Evolutionary conservation across 2,797 vertebrate species (phyloP), one percentile per base, ranked within the genome.

Genomic region (Tapirus indicus): DNA sequence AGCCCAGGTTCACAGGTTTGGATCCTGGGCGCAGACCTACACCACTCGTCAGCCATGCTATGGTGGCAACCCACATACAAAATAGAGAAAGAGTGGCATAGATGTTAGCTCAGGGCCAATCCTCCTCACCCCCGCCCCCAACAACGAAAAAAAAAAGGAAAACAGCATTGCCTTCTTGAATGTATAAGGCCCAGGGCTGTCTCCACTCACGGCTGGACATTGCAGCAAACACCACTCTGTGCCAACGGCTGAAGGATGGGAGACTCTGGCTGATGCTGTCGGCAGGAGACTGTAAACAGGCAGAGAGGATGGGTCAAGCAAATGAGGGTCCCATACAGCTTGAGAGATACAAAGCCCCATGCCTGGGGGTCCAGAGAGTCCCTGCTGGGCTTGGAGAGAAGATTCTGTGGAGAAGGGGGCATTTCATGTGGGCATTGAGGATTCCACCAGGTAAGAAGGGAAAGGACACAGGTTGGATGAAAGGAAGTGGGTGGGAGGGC

Each of bases 141-240:
- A 38, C 38, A 38, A 38, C 38, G n/a, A 38, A 38, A 2, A 38
- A 38, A 38, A 38, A 38, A 38, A 38, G 38, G 27, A 49, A 54
- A 7, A 18, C 20, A 0, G 49, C 32, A 0, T 7, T 0, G 0
- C 8, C 29, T 29, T 56, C 56, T 1, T 16, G 20, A 41, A 21
- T 11, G 16, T 0, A 1, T 21, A 2, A 64, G 69, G 52, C 2
- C 41, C 29, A 27, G 25, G 7, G 9, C 54, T 16, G 32, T 4
- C 20, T 47, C 38, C 32, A 82, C 0, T 20, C 6, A 2, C 0
- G 2, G 25, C 10, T 2, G 54, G 27, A 23, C 29, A 11, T 0
- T 1, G 9, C 18, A 10, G 41, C 7, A 0, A 47, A 20, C 3
- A 0, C 2, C 0, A 0, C 25, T 29, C 1, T 2, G 27, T 5